Base-by-base conservation (phyloP, 2,113 vertebrate species). In the Nibea albiflora region DNA sequence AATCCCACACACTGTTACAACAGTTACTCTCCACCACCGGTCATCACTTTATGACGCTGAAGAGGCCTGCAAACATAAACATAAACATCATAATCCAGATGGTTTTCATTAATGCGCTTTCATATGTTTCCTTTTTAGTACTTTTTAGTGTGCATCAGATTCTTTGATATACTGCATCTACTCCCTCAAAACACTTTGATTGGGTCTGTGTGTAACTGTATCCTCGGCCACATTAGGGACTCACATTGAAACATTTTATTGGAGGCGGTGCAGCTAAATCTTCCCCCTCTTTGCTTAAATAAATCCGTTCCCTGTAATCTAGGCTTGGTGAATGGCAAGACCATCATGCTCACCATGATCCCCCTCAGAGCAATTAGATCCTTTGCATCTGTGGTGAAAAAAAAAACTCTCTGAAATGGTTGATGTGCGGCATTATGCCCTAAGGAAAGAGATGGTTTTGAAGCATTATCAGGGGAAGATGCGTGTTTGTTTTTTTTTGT, bases 211-310 rank as follows among this genome's bases (percentile, higher is more conserved):
- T 74, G 83, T 70, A 79, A 84, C 83, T 20, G 42, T 58, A 75
- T 68, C 77, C 66, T 46, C 28, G 15, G 64, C 87, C 67, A 61
- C 76, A 77, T 76, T 72, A 64, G 39, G 19, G 66, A 76, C 68
- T 50, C 86, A 84, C 69, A 65, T 58, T 88, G 89, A 73, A 86
- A 10, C 84, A 76, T 85, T 84, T 89, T 68, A 85, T 84, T 68
- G 79, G 57, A 35, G 8, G 26, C 31, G 68, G 49, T 49, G 47
- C 50, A 64, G 69, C 72, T 84, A 72, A 76, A 86, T 78, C 76
- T 42, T 66, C 28, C 71, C 47, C 26, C 56, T 68, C 52, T 86
- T 72, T 69, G 79, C 67, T 75, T 50, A 79, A 79, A 85, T 39
- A 31, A 54, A 60, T 50, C 50, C 5, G 11, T 50, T 80, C 82